These are phyloP conservation scores for Halocynthia aurantium DNA, from an alignment of 23 tunicate genomes.

Conservation along the genomic window DNA sequence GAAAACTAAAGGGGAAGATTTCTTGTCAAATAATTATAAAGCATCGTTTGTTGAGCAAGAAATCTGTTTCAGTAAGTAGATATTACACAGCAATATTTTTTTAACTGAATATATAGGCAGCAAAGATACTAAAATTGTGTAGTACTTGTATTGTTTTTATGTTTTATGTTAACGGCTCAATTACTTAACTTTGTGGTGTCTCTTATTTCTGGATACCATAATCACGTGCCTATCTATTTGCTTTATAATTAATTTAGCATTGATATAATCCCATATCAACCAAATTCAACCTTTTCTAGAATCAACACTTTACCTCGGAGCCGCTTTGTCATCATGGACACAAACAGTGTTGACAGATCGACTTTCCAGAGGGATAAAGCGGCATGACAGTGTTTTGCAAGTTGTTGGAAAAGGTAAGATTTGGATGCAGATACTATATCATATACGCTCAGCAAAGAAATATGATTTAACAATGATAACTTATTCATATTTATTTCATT, in stretches of 20 bases:
- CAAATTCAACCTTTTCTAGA: constrained; percentile 20
- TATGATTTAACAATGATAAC: background rate
- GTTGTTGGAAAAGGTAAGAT: constrained; percentile 88
- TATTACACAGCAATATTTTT: too few relatives aligned
- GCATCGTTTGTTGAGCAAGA: constrained; percentile 96
- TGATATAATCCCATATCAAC: background rate
- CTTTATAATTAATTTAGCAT: too few relatives aligned
- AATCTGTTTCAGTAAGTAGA: constrained; percentile 91
- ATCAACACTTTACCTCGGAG: constrained; percentile 87
- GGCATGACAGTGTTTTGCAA: constrained; percentile 84
- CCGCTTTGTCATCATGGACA: constrained; percentile 96
- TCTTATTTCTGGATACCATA: too few relatives aligned
- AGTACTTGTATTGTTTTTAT: background rate
- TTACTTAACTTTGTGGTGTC: background rate
- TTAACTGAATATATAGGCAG: too few relatives aligned
- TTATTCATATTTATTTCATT: background rate
- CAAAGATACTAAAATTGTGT: too few relatives aligned
- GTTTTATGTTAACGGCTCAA: background rate
- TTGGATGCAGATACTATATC: background rate
- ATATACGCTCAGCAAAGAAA: background rate
- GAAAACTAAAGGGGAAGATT: constrained; percentile 52
- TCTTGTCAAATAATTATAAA: constrained; percentile 90
- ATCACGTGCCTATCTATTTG: too few relatives aligned
- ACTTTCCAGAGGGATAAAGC: constrained; percentile 51
- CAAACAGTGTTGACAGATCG: constrained; percentile 96